Evolutionary conservation across 2,888 invertebrate genomes (phyloP), one percentile per base, ranked within the genome.

Genomic region (Micoletzkya japonica): DNA sequence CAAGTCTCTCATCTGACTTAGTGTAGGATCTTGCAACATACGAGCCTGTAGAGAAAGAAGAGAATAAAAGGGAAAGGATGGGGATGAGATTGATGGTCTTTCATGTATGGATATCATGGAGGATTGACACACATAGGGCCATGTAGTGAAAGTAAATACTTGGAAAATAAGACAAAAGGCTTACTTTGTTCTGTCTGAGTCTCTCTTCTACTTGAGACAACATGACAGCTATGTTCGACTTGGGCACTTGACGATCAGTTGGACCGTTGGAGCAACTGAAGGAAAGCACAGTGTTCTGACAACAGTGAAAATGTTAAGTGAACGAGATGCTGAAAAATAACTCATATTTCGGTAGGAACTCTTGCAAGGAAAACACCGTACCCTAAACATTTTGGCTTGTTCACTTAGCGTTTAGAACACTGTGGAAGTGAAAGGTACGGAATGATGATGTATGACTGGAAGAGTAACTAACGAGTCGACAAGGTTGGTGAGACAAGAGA

Each of bases 141-240:
- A n/a, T n/a, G n/a, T n/a, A n/a, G 56, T 10, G 24, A 54, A 10
- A 24, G 17, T 10, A 17, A 10, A 17, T 24, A 54, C 17, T 24
- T 54, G 10, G 7, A 24, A 17, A 17, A 17, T 10, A 24, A 54
- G n/a, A 54, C 56, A 54, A n/a, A n/a, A n/a, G n/a, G 56, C 57
- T 30, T 6, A 37, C 68, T 58, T 68, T 68, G 24, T 68, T 68
- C 57, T 57, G 44, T 32, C 44, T 58, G 30, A 68, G 34, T 32
- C 58, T 39, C n/a, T 58, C 49, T 17, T 68, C 57, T 7, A 68
- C 49, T 20, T 39, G 58, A 20, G 39, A 32, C 24, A 68, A 34
- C 57, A 68, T 57, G 32, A 58, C 49, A 20, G 68, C 68, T 32
- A 68, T 68, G 30, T 68, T 68, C 10, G 68, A 39, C 54, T 68